A percentile compares a stretch with the other conserved stretches of the same genome.
Evolutionary conservation across 2,797 vertebrate genomes (phyloP).

Genomic region (Darevskia mixta): DNA sequence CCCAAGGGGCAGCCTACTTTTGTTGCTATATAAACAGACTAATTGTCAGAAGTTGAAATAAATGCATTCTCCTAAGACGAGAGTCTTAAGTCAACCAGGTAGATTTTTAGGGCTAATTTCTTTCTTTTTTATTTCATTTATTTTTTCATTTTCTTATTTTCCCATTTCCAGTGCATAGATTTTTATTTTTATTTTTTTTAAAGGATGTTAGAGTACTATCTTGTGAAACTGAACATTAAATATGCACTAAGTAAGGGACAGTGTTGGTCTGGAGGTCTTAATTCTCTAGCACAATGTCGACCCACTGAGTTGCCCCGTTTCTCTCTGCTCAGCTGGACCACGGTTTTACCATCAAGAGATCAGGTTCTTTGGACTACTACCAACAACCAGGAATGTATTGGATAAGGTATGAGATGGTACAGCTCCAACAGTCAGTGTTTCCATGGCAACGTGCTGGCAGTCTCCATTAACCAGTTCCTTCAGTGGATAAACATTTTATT

Average conservation of each 20-base stretch:
- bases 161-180: constrained; percentile 52
- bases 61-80: constrained; percentile 65
- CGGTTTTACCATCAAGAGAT: constrained; percentile 98
- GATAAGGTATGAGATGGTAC: constrained; percentile 96
- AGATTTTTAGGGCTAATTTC: constrained; percentile 54
- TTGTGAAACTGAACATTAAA: constrained; percentile 71
- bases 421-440: constrained; percentile 89
- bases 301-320: constrained; percentile 93
- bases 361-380: constrained; percentile 98
- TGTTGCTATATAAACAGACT: constrained; percentile 64
- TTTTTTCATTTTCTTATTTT: constrained; percentile 59
- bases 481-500: constrained; percentile 87
- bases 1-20: constrained; percentile 62
- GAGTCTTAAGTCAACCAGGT: constrained; percentile 60
- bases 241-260: constrained; percentile 76
- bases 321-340: constrained; percentile 95
- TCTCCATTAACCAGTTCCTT: constrained; percentile 89
- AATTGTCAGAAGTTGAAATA: constrained; percentile 67
- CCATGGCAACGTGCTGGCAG: constrained; percentile 96
- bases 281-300: constrained; percentile 84
- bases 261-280: constrained; percentile 82
- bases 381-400: constrained; percentile 96
- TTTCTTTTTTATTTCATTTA: constrained; percentile 2
- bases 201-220: constrained; percentile 73
- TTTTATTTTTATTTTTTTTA: background rate